A percentile compares a stretch with the other conserved stretches of the same genome.
phyloP scores from a whole-genome alignment of 2,113 vertebrate genomes.

The Hippocampus guttulatus region DNA sequence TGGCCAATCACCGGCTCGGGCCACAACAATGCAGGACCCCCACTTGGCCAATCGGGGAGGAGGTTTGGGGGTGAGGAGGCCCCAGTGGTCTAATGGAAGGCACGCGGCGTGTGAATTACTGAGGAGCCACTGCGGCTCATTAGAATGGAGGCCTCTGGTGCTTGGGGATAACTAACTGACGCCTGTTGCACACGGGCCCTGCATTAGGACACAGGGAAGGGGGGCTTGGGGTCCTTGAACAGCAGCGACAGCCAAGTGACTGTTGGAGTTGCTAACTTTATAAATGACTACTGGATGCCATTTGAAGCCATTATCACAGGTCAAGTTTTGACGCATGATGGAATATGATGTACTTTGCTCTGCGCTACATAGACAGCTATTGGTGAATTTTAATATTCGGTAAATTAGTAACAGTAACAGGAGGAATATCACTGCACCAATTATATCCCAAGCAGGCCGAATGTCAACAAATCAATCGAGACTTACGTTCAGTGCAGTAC shows the following conservation, averaged over 20 bases:
- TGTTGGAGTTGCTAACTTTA: conserved; percentile 34
- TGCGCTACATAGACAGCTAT: conserved; percentile 13
- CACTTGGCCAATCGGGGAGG: conserved; percentile 80
- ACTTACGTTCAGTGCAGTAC: conserved; percentile 97
- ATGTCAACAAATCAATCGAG: not conserved
- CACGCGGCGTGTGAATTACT: conserved; percentile 80
- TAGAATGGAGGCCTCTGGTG: conserved; percentile 70
- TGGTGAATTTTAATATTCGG: conserved; percentile 14
- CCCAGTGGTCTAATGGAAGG: conserved; percentile 87
- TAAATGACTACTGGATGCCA: not conserved
- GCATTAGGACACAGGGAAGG: conserved; percentile 44
- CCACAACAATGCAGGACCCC: conserved; percentile 86
- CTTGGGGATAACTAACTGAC: conserved; percentile 69
- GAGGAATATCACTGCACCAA: not conserved
- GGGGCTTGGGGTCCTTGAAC: conserved; percentile 28
- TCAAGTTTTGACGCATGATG: not conserved
- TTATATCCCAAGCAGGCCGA: conserved; percentile 1
- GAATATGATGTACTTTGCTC: conserved; percentile 4
- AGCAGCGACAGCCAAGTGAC: conserved; percentile 49
- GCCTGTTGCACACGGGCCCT: conserved; percentile 68
- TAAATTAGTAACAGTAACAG: conserved; percentile 6
- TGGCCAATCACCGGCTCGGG: conserved; percentile 78
- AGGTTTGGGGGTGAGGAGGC: conserved; percentile 69
- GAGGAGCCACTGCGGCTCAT: conserved; percentile 68
- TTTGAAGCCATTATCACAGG: conserved; percentile 1